These are phyloP conservation scores for Lasioglossum lativentre DNA, from an alignment of 2,888 invertebrate genomes.

Conservation along the genomic window DNA sequence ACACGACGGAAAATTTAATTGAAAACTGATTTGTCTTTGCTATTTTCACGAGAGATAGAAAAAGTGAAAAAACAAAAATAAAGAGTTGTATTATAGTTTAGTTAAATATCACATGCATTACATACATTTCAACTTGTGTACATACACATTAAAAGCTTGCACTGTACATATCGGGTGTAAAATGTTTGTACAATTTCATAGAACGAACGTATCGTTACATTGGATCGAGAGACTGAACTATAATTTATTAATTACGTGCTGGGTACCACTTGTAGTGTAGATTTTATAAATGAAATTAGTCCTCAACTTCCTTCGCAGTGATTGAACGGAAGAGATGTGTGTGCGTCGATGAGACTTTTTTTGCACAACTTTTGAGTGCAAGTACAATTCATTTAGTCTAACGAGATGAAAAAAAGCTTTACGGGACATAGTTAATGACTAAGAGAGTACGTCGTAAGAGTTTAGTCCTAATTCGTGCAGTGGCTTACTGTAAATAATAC, in stretches of 20 bases:
- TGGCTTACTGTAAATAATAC: constrained; percentile 61
- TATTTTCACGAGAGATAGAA: background rate
- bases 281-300: constrained; percentile 50
- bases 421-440: constrained; percentile 43
- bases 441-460: constrained; percentile 34
- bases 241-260: constrained; percentile 68
- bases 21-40: constrained; percentile 14
- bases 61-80: background rate
- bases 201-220: constrained; percentile 46
- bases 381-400: constrained; percentile 66
- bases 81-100: constrained; percentile 13
- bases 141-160: constrained; percentile 31
- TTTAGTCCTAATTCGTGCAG: constrained; percentile 41
- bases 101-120: constrained; percentile 28
- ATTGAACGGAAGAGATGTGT: constrained; percentile 16
- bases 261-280: constrained; percentile 58
- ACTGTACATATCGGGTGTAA: constrained; percentile 50
- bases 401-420: constrained; percentile 43
- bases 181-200: constrained; percentile 47
- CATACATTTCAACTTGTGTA: constrained; percentile 35
- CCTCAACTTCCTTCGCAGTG: constrained; percentile 37
- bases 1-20: constrained; percentile 20
- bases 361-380: constrained; percentile 58
- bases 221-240: constrained; percentile 65
- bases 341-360: constrained; percentile 42